Percentiles rank a stretch among this genome's conserved stretches.
Evolutionary conservation across 2,797 vertebrate species (phyloP).

Genomic region (Schizothorax lantsangensis): DNA sequence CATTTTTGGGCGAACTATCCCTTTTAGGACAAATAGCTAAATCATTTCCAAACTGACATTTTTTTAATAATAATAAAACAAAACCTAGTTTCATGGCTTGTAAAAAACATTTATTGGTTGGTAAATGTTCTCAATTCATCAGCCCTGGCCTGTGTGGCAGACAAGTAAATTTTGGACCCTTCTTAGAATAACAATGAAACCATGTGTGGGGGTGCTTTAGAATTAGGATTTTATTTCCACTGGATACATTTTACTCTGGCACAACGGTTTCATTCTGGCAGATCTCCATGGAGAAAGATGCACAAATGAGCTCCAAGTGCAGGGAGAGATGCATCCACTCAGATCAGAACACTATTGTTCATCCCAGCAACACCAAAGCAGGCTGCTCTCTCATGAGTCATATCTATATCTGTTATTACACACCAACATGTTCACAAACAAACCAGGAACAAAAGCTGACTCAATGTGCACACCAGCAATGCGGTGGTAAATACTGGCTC

Average conservation of each 20-base stretch:
- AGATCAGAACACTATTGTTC: slow-evolving; percentile 32
- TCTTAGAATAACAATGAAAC: neutral
- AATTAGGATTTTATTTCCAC: slow-evolving; percentile 4
- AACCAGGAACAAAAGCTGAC: slow-evolving; percentile 45
- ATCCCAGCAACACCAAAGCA: slow-evolving; percentile 28
- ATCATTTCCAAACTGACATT: neutral
- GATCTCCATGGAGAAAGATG: slow-evolving; percentile 11
- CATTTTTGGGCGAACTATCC: too few species aligned
- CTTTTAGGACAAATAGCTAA: neutral
- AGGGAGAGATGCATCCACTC: slow-evolving; percentile 17
- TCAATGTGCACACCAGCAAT: slow-evolving; percentile 9
- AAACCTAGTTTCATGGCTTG: neutral
- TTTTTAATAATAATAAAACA: neutral
- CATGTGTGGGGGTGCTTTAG: neutral
- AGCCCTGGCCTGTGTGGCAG: neutral
- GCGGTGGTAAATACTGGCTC: slow-evolving; percentile 12
- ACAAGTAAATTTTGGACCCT: neutral
- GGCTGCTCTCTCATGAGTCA: slow-evolving; percentile 36
- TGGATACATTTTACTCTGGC: slow-evolving; percentile 22
- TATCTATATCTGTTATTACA: slow-evolving; percentile 37
- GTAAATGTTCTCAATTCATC: neutral
- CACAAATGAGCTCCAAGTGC: slow-evolving; percentile 43
- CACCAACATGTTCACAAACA: slow-evolving; percentile 44
- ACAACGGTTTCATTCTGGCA: slow-evolving; percentile 26
- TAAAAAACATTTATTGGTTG: neutral